Base-by-base conservation (phyloP, 2,797 vertebrate genomes). In the Cynodonichthys magdalenae region DNA sequence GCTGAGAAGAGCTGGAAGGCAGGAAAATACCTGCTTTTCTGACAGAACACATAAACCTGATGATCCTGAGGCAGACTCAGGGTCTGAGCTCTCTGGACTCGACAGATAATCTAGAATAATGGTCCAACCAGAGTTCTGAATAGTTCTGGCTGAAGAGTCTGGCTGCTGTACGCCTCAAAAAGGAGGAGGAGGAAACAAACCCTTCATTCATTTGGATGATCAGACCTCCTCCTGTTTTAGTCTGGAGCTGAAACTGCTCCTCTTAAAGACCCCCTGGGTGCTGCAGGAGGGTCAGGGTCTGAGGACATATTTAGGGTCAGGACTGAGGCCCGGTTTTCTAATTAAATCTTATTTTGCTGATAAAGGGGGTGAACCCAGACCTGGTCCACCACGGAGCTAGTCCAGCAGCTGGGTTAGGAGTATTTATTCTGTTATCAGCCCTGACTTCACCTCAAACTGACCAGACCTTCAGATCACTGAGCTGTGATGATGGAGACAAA, bases 361-460 rank as follows among this genome's bases (percentile, higher is more conserved):
- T 29, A 36, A n/a, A 17, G 5, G 36, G 46, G 86, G 81, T 24
- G 24, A 24, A 24, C 24, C 85, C 89, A 89, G n/a, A n/a, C n/a
- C n/a, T n/a, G n/a, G n/a, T n/a, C n/a, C n/a, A n/a, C n/a, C 90
- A 88, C 86, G 88, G 77, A 59, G 56, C 63, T 82, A n/a, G 60
- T 17, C 81, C 88, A 91, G 24, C 24, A 2, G 24, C 24, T 24
- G 2, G 2, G 24, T 24, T 24, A 24, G 24, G 24, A 24, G 24
- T 24, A 24, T 24, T n/a, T n/a, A n/a, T n/a, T n/a, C n/a, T 24
- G 24, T 24, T 24, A 3, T 24, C 24, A 24, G 24, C 24, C 24
- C 24, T 24, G 24, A 24, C 24, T 24, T 24, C 24, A 24, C 24
- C 24, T 24, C 24, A 24, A 24, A 24, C 24, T 24, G 24, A 24